Evolutionary conservation across 2,113 vertebrate genomes (phyloP).

Genomic region (Engraulis encrasicolus): DNA sequence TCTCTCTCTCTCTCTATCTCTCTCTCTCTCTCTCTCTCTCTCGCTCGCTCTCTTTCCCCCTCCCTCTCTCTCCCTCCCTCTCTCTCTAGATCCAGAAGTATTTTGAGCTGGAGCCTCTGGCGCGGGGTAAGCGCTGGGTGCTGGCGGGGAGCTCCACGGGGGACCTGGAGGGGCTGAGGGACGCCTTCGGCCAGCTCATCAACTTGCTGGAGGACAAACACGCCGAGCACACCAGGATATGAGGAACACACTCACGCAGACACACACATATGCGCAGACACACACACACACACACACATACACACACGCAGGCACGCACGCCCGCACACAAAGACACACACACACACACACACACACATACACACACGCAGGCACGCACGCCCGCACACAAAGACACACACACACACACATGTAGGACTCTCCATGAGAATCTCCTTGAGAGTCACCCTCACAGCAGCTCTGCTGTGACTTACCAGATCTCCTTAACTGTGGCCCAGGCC

Average conservation of each 20-base stretch:
- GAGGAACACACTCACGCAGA: slow-evolving; percentile 44
- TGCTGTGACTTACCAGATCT: too few species aligned
- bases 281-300: not conserved
- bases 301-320: not conserved
- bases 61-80: slow-evolving; percentile 22
- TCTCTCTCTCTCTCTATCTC: not conserved
- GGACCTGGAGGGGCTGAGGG: slow-evolving; percentile 88
- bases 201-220: slow-evolving; percentile 92
- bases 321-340: too few species aligned
- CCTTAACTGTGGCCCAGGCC: not conserved
- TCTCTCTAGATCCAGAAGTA: slow-evolving; percentile 95
- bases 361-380: not conserved
- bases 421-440: slow-evolving; percentile 27
- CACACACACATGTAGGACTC: slow-evolving; percentile 26
- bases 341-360: slow-evolving; percentile 1
- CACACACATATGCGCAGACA: slow-evolving; percentile 41
- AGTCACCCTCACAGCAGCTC: too few species aligned
- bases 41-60: not conserved
- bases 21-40: slow-evolving; percentile 30
- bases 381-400: slow-evolving; percentile 33
- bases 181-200: slow-evolving; percentile 92
- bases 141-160: slow-evolving; percentile 89
- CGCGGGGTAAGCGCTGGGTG: slow-evolving; percentile 94
- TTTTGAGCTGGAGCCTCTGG: slow-evolving; percentile 96
- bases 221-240: slow-evolving; percentile 86